These are phyloP conservation scores for Eurytemora carolleeae DNA, from an alignment of 1,140 invertebrate species.

Conservation along the genomic window DNA sequence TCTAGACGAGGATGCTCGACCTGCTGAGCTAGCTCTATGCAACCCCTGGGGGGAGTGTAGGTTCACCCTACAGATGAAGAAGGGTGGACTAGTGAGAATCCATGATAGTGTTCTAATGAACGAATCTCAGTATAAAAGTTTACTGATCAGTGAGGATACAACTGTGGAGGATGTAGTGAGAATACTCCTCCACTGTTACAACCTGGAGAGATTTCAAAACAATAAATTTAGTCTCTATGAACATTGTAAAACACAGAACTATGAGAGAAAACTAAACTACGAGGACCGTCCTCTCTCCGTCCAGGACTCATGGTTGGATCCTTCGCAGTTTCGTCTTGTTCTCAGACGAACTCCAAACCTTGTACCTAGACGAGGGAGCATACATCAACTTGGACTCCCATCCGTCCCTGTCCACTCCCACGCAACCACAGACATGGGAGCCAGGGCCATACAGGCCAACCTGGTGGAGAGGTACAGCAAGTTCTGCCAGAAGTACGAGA, in stretches of 20 bases:
- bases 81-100: constrained; percentile 66
- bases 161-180: constrained; percentile 71
- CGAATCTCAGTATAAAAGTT: constrained; percentile 74
- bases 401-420: neutral
- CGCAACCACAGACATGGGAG: neutral
- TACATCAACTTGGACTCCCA: neutral
- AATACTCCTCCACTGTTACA: constrained; percentile 58
- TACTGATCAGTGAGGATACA: constrained; percentile 66
- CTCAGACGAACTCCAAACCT: constrained; percentile 16
- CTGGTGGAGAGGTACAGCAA: neutral
- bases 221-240: constrained; percentile 10
- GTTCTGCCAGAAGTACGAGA: constrained; percentile 12
- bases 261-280: constrained; percentile 21
- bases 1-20: constrained; percentile 64
- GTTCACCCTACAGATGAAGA: constrained; percentile 60
- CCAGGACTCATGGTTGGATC: constrained; percentile 21
- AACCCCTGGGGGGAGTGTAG: constrained; percentile 73
- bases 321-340: constrained; percentile 21
- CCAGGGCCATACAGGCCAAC: neutral
- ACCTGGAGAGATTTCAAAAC: neutral
- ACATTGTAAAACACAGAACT: neutral
- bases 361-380: neutral
- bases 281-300: constrained; percentile 21
- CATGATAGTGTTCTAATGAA: constrained; percentile 72
- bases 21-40: constrained; percentile 67